phyloP scores from a whole-genome alignment of 64 coral and sea anemone genomes.

The Montipora efflorescens region DNA sequence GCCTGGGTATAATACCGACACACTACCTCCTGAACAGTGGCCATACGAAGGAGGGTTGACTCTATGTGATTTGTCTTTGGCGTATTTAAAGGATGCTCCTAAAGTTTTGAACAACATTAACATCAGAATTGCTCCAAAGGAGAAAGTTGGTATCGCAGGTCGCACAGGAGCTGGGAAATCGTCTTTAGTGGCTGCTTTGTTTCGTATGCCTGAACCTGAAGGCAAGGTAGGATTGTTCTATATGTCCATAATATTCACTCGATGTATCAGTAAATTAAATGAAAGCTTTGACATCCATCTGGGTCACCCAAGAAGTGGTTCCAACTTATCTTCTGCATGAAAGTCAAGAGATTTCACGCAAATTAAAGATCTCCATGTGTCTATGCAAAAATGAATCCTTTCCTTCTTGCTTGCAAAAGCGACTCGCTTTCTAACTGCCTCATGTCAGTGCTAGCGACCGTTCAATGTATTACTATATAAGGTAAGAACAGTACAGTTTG shows the following conservation, averaged over 20 bases:
- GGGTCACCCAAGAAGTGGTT: too few relatives aligned
- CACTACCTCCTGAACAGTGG: constrained; percentile 19
- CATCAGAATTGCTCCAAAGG: constrained; percentile 7
- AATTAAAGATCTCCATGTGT: too few relatives aligned
- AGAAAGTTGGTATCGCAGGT: constrained; percentile 63
- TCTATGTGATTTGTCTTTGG: constrained; percentile 23
- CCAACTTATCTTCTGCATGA: too few relatives aligned
- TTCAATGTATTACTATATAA: too few relatives aligned
- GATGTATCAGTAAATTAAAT: too few relatives aligned
- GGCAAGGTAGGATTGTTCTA: background rate
- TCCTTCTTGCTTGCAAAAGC: too few relatives aligned
- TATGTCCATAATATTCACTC: background rate
- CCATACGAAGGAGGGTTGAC: constrained; percentile 19
- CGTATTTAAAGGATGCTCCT: constrained; percentile 42
- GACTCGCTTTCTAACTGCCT: too few relatives aligned
- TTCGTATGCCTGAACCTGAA: constrained; percentile 65
- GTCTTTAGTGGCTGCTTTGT: constrained; percentile 42
- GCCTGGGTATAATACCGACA: constrained; percentile 19
- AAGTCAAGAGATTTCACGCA: too few relatives aligned
- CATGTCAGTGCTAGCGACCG: too few relatives aligned
- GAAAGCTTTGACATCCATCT: too few relatives aligned
- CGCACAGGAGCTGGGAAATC: constrained; percentile 73
- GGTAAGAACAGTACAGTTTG: too few relatives aligned
- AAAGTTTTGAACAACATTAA: constrained; percentile 37
- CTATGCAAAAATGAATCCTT: too few relatives aligned